A percentile compares a stretch with the other conserved stretches of the same genome.
These are phyloP conservation scores for Actinernus sp. DNA, from an alignment of 92 coral and sea anemone species.

Conservation along the genomic window DNA sequence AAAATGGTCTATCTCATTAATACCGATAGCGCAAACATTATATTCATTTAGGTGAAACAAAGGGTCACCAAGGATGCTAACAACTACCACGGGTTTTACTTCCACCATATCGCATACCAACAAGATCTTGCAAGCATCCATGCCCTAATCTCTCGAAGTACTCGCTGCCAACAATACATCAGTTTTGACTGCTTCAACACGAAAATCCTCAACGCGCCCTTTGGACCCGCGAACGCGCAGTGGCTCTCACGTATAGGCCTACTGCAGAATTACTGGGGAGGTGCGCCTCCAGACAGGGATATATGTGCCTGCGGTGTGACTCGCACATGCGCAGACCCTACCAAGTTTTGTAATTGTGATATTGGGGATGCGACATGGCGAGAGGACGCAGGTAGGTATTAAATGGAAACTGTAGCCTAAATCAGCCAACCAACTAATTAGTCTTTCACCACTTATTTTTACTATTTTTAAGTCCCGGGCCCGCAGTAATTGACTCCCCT, in stretches of 20 bases:
- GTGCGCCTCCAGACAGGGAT: slow-evolving; percentile 63
- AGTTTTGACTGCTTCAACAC: slow-evolving; percentile 85
- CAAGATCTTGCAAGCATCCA: slow-evolving; percentile 69
- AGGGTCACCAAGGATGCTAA: slow-evolving; percentile 37
- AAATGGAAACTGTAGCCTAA: no score
- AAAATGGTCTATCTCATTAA: no score
- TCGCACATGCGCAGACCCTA: slow-evolving; percentile 70
- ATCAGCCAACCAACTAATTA: no score
- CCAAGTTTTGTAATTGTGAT: slow-evolving; percentile 92
- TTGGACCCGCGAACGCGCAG: slow-evolving; percentile 73
- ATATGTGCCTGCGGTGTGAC: slow-evolving; percentile 88
- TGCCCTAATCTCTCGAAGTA: slow-evolving; percentile 73
- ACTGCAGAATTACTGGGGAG: slow-evolving; percentile 89
- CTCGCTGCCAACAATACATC: slow-evolving; percentile 82
- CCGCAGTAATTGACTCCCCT: no score
- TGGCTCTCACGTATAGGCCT: slow-evolving; percentile 79
- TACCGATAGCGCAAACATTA: no score
- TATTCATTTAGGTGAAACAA: slow-evolving; percentile 11
- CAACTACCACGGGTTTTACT: slow-evolving; percentile 34
- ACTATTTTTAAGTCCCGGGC: no score
- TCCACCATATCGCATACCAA: slow-evolving; percentile 67
- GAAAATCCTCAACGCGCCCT: slow-evolving; percentile 64
- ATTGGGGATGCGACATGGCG: slow-evolving; percentile 86
- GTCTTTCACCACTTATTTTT: no score
- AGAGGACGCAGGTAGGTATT: slow-evolving; percentile 87